phyloP scores from a whole-genome alignment of 2,888 invertebrate species.

The Tolmerus cingulatus region DNA sequence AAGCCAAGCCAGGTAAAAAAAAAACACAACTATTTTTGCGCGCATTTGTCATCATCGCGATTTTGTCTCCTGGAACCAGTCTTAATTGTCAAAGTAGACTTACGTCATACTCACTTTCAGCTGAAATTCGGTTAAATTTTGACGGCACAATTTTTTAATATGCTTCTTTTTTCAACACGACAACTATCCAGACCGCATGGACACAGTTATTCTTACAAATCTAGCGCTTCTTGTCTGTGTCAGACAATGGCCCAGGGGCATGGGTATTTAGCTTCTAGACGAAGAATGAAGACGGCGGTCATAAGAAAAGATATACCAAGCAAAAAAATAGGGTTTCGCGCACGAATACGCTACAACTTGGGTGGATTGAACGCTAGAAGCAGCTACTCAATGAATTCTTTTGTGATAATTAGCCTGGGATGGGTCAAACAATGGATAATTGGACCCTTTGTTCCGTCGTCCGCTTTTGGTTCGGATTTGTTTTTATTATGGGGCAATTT shows the following conservation, averaged over 20 bases:
- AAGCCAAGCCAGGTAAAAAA: neutral
- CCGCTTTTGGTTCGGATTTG: neutral
- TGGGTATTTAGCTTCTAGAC: neutral
- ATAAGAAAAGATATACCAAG: neutral
- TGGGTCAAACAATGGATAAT: conserved; percentile 1
- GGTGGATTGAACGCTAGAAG: neutral
- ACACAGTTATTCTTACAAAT: conserved; percentile 16
- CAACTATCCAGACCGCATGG: neutral
- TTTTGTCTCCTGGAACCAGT: neutral
- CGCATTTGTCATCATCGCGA: neutral
- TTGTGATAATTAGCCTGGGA: neutral
- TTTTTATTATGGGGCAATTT: neutral
- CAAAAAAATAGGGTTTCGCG: neutral
- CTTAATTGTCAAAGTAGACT: neutral
- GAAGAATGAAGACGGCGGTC: neutral
- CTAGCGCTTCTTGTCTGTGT: neutral
- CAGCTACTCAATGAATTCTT: conserved; percentile 10
- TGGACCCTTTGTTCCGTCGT: neutral
- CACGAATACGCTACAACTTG: neutral
- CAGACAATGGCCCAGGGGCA: conserved; percentile 12
- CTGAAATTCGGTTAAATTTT: neutral
- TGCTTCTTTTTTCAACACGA: neutral
- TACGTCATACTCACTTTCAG: conserved; percentile 16
- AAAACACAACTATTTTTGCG: neutral
- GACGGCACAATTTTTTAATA: neutral